Conservation (phyloP, 2,113 vertebrate species). For the Chaenocephalus aceratus region DNA sequence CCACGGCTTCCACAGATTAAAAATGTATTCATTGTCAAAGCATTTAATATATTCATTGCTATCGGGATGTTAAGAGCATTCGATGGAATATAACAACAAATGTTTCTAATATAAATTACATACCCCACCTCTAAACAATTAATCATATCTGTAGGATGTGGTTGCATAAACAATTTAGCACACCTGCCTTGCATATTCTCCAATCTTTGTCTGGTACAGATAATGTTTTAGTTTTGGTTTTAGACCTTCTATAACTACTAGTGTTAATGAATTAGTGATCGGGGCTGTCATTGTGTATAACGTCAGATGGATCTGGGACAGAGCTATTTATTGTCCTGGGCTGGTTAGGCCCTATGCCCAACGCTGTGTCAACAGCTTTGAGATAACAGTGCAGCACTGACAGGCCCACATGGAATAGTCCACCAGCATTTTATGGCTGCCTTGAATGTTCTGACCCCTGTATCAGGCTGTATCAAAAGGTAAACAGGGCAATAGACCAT, state of each 20-base stretch:
- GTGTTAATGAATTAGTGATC: slow-evolving; percentile 21
- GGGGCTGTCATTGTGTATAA: slow-evolving; percentile 11
- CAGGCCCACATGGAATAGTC: slow-evolving; percentile 62
- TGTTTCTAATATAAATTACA: too few species aligned
- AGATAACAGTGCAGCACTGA: slow-evolving; percentile 55
- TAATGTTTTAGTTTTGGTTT: not conserved
- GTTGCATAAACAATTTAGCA: slow-evolving; percentile 47
- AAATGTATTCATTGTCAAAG: too few species aligned
- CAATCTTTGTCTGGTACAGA: slow-evolving; percentile 16
- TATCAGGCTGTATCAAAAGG: slow-evolving; percentile 21
- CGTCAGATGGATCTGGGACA: slow-evolving; percentile 39
- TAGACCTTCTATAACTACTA: not conserved
- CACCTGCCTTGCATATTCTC: slow-evolving; percentile 8
- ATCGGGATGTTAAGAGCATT: too few species aligned
- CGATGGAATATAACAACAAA: too few species aligned
- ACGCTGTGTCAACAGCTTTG: slow-evolving; percentile 58
- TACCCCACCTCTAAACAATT: not conserved
- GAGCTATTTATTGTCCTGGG: slow-evolving; percentile 45
- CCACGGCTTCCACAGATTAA: too few species aligned
- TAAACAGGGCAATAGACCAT: slow-evolving; percentile 24
- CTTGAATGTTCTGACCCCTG: slow-evolving; percentile 37
- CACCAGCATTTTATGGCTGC: slow-evolving; percentile 45
- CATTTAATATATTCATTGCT: too few species aligned
- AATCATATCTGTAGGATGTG: slow-evolving; percentile 15
- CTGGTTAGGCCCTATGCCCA: slow-evolving; percentile 31